A percentile compares a stretch with the other conserved stretches of the same genome.
Conservation (phyloP, 2,888 invertebrate genomes). For the Andrena fulva region DNA sequence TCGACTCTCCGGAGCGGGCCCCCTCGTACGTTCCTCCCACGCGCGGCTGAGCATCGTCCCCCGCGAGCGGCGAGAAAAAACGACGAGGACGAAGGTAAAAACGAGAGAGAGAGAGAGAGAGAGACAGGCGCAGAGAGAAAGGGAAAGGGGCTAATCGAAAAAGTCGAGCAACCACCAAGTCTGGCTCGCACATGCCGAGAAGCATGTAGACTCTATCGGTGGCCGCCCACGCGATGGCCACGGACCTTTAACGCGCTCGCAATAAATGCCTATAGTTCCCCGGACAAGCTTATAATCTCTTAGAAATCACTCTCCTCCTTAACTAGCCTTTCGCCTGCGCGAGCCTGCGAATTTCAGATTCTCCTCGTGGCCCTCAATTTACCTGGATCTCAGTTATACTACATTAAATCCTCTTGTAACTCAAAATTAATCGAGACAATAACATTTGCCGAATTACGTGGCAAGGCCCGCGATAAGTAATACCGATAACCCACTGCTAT, state of each 20-base stretch:
- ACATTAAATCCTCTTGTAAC: background rate
- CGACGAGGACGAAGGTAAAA: conserved; percentile 48
- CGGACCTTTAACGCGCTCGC: conserved; percentile 64
- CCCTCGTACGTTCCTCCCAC: conserved; percentile 74
- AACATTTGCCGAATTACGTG: background rate
- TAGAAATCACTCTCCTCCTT: conserved; percentile 49
- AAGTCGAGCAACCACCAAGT: conserved; percentile 79
- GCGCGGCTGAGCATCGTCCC: conserved; percentile 59
- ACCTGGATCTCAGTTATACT: background rate
- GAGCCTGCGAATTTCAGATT: conserved; percentile 8
- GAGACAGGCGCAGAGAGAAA: conserved; percentile 43
- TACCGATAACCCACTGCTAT: background rate
- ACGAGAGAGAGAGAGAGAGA: conserved; percentile 54
- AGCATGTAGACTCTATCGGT: conserved; percentile 79
- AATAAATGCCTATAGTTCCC: conserved; percentile 56
- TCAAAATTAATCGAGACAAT: background rate
- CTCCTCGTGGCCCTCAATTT: conserved; percentile 13
- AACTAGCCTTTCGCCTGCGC: conserved; percentile 32
- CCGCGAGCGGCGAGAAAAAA: conserved; percentile 43
- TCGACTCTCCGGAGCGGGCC: conserved; percentile 54
- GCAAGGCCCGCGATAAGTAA: background rate
- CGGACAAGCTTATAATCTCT: conserved; percentile 57
- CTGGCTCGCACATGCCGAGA: conserved; percentile 70
- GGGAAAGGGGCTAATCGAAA: conserved; percentile 71
- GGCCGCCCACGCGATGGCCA: conserved; percentile 74